Conservation (phyloP, 2,113 vertebrate genomes). For the Mirza zaza region DNA sequence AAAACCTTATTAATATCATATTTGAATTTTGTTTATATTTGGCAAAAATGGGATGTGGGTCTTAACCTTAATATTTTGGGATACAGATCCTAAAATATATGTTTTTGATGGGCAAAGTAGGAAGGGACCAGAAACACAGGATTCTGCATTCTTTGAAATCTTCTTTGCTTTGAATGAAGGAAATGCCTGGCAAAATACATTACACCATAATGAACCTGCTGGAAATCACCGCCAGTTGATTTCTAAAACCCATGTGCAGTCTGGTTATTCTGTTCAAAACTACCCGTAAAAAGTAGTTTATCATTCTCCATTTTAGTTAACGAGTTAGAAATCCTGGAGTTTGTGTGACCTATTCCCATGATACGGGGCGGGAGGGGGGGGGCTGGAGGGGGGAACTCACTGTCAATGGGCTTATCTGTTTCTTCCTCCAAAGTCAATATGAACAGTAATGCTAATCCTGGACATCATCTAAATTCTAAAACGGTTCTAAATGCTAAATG, state of each 20-base stretch:
- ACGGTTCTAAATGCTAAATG: background rate
- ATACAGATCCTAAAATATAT: background rate
- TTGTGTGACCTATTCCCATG: background rate
- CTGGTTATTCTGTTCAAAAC: background rate
- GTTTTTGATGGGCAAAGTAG: background rate
- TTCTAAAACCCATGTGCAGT: background rate
- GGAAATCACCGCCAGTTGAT: slow-evolving; percentile 23
- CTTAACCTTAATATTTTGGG: background rate
- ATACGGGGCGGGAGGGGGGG: background rate
- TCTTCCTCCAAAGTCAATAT: background rate
- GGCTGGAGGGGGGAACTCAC: background rate
- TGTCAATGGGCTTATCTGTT: background rate
- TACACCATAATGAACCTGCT: background rate
- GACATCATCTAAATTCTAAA: background rate
- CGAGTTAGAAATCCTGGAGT: background rate
- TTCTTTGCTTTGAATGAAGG: background rate
- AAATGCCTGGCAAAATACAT: background rate
- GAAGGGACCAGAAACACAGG: background rate
- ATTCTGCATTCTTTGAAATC: background rate
- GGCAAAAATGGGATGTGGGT: background rate
- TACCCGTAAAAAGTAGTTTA: background rate
- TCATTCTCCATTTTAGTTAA: background rate
- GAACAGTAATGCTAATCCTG: background rate
- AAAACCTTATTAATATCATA: background rate
- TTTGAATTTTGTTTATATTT: slow-evolving; percentile 38